A percentile compares a stretch with the other conserved stretches of the same genome.
phyloP scores from a whole-genome alignment of 2,113 vertebrate genomes.

The Istiophorus platypterus region DNA sequence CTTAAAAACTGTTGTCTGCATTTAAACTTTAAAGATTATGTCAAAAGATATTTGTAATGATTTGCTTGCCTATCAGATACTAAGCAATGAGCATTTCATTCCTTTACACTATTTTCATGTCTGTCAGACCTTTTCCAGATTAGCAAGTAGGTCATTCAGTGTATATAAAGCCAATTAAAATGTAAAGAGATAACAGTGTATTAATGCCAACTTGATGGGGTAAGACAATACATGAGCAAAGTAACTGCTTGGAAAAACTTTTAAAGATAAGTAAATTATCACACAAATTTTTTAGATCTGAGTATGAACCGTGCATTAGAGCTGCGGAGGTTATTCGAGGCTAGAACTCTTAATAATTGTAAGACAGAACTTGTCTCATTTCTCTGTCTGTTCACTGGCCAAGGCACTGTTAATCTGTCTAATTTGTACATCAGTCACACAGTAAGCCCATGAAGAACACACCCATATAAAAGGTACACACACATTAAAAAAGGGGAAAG shows the following conservation, averaged over 20 bases:
- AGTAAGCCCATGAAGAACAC: background rate
- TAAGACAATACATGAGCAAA: background rate
- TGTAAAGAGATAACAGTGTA: background rate
- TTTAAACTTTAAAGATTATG: background rate
- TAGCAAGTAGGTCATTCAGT: background rate
- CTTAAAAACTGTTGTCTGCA: background rate
- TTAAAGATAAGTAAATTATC: background rate
- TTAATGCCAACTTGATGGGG: background rate
- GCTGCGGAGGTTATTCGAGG: background rate
- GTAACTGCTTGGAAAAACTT: background rate
- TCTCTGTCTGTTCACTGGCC: background rate
- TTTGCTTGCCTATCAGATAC: background rate
- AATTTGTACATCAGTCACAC: conserved; percentile 17
- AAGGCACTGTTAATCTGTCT: conserved; percentile 6
- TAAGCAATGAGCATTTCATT: background rate
- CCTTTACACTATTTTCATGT: conserved; percentile 6
- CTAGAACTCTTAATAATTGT: conserved; percentile 7
- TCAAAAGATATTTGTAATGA: background rate
- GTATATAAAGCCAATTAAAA: conserved; percentile 20
- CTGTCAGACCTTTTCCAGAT: background rate
- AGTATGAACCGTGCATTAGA: background rate
- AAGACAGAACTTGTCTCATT: conserved; percentile 3
- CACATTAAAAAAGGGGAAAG: background rate
- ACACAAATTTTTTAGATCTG: background rate
- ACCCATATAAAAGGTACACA: background rate